These are phyloP conservation scores for Eubasilissa regina DNA, from an alignment of 1,140 invertebrate species.

Conservation along the genomic window DNA sequence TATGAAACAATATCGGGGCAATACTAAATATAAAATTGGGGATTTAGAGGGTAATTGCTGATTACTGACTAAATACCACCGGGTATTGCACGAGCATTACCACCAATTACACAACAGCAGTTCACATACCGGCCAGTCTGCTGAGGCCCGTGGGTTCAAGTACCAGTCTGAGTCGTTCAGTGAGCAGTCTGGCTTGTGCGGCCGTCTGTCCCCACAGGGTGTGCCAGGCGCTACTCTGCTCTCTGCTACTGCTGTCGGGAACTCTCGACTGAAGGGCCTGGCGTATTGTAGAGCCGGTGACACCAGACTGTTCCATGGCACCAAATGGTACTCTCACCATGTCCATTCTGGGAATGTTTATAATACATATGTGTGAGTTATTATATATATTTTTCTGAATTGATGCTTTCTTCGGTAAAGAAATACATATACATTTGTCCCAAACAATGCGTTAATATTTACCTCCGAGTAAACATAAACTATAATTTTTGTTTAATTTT, in stretches of 20 bases:
- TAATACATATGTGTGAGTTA: background rate
- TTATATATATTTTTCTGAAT: conserved; percentile 38
- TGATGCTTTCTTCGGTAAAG: too few relatives aligned
- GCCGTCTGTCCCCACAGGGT: conserved; percentile 73
- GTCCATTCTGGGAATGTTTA: conserved; percentile 45
- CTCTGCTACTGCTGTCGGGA: background rate
- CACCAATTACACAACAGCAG: background rate
- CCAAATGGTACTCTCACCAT: conserved; percentile 22
- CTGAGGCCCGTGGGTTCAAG: conserved; percentile 96
- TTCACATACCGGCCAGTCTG: conserved; percentile 81
- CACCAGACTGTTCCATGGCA: conserved; percentile 16
- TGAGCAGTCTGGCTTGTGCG: conserved; percentile 87
- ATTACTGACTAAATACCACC: too few relatives aligned
- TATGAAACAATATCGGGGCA: too few relatives aligned
- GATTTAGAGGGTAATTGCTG: too few relatives aligned
- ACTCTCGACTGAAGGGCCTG: conserved; percentile 27
- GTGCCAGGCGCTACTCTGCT: conserved; percentile 62
- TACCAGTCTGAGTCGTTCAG: conserved; percentile 93
- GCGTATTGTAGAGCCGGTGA: conserved; percentile 34
- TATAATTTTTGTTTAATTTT: too few relatives aligned
- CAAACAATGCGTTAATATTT: too few relatives aligned
- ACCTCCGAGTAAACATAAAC: too few relatives aligned
- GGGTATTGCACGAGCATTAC: too few relatives aligned
- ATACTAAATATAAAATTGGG: too few relatives aligned
- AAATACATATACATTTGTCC: too few relatives aligned